These are phyloP conservation scores for Micromussa lordhowensis DNA, from an alignment of 92 coral and sea anemone species.

Conservation along the genomic window DNA sequence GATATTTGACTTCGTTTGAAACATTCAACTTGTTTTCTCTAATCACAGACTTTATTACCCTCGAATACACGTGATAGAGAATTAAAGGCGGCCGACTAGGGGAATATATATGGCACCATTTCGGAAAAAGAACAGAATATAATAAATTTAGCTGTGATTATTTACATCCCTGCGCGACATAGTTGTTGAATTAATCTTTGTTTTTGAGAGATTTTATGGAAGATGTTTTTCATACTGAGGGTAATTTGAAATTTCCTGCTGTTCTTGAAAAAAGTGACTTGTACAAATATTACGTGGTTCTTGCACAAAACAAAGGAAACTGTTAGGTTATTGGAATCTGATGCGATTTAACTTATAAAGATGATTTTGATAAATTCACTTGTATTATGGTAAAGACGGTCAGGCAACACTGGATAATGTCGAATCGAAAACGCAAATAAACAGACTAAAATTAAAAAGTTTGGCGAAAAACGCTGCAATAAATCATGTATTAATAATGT, in stretches of 20 bases:
- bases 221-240: background rate
- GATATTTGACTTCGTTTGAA: background rate
- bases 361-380: background rate
- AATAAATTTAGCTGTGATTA: background rate
- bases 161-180: background rate
- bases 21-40: background rate
- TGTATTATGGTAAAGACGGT: background rate
- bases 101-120: background rate
- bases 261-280: slow-evolving; percentile 2
- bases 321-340: background rate
- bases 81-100: background rate
- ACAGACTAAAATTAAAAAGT: background rate
- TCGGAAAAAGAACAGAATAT: background rate
- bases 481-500: background rate
- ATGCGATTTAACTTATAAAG: slow-evolving; percentile 1
- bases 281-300: background rate
- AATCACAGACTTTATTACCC: background rate
- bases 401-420: background rate
- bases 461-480: background rate
- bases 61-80: background rate
- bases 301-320: background rate
- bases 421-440: background rate
- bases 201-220: background rate
- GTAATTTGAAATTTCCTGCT: slow-evolving; percentile 28
- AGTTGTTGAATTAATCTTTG: background rate